Evolutionary conservation across 2,888 invertebrate species (phyloP).

Genomic region (Euspilapteryx auroguttella): DNA sequence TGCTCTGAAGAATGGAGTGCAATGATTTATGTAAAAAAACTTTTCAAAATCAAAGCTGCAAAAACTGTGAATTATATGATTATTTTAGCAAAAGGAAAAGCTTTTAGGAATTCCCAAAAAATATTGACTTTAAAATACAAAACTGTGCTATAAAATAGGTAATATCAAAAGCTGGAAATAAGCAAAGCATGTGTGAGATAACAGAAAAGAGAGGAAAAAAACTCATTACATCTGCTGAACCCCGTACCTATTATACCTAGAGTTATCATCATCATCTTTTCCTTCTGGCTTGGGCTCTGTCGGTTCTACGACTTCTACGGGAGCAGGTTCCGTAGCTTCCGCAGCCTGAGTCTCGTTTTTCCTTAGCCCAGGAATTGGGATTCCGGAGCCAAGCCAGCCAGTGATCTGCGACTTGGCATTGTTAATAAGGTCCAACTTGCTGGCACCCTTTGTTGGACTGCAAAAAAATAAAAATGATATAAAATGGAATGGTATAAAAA

Average conservation of each 20-base stretch:
- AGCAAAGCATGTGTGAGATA: too few species aligned
- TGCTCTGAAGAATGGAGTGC: too few species aligned
- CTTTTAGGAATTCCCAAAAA: too few species aligned
- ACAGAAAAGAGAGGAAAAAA: too few species aligned
- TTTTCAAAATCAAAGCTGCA: too few species aligned
- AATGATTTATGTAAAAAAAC: too few species aligned
- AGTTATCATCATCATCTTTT: constrained; percentile 86
- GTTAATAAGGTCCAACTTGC: constrained; percentile 80
- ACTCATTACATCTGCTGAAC: constrained; percentile 58
- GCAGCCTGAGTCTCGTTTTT: constrained; percentile 64
- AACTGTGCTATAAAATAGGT: too few species aligned
- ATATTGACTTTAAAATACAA: too few species aligned
- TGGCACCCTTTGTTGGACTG: constrained; percentile 73
- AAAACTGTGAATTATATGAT: too few species aligned
- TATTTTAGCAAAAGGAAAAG: too few species aligned
- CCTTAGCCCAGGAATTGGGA: constrained; percentile 74
- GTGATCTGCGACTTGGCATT: constrained; percentile 85
- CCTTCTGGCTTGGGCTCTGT: constrained; percentile 34
- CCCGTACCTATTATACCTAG: constrained; percentile 78
- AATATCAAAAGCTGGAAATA: too few species aligned
- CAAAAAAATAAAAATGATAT: constrained; percentile 11
- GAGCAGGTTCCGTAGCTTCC: constrained; percentile 40
- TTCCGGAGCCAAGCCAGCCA: constrained; percentile 82
- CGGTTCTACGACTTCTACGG: constrained; percentile 25
- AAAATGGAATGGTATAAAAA: too few species aligned